These are phyloP conservation scores for Notiomystis cincta DNA, from an alignment of 2,113 vertebrate species.

Conservation along the genomic window DNA sequence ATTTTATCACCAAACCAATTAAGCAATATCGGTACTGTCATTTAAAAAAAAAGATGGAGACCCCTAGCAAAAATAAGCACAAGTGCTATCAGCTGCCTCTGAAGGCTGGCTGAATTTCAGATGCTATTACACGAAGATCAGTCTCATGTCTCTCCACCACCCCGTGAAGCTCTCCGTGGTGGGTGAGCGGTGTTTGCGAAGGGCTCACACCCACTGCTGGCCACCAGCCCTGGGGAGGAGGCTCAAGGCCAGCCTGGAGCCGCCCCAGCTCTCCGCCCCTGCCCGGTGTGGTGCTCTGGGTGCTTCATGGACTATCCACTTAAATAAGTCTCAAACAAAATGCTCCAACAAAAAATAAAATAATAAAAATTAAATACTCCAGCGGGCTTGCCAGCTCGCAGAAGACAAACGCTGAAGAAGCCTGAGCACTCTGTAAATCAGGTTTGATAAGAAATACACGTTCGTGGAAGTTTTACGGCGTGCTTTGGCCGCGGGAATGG, in stretches of 20 bases:
- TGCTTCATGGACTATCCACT: background rate
- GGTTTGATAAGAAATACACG: background rate
- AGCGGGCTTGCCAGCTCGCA: background rate
- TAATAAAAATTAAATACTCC: background rate
- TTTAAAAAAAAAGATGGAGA: background rate
- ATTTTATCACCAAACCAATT: slow-evolving; percentile 20
- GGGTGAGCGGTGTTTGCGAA: background rate
- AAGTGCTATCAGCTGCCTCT: background rate
- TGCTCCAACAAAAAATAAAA: background rate
- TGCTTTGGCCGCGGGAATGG: background rate
- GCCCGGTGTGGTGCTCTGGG: background rate
- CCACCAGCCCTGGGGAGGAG: background rate
- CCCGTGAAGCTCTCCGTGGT: background rate
- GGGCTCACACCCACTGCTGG: no score
- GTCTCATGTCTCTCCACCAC: background rate
- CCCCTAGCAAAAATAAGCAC: background rate
- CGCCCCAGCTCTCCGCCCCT: background rate
- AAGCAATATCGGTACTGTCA: background rate
- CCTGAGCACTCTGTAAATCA: background rate
- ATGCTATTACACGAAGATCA: background rate
- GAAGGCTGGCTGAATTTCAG: background rate
- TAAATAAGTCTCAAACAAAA: background rate
- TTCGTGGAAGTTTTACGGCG: background rate
- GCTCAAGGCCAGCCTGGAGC: background rate
- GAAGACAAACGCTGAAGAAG: background rate